Conservation (phyloP, 2,888 invertebrate genomes). For the Drosophila stalkeri region DNA sequence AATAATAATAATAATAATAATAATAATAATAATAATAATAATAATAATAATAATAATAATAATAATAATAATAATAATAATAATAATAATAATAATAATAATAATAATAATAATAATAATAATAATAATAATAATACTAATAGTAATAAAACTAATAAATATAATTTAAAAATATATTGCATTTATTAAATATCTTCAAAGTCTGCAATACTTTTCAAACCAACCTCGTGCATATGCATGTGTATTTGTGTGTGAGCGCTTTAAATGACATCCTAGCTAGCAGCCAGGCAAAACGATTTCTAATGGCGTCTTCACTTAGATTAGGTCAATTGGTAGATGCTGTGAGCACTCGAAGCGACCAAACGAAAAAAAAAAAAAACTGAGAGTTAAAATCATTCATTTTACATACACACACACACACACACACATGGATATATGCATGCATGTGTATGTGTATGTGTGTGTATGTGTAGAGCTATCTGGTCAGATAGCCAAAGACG, state of each 20-base stretch:
- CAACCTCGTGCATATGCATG: not conserved
- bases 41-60: no score
- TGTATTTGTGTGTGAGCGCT: constrained; percentile 10
- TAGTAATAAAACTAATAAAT: no score
- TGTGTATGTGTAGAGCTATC: not conserved
- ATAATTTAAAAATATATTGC: no score
- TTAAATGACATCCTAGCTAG: constrained; percentile 53
- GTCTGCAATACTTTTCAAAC: not conserved
- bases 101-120: no score
- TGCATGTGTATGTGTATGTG: no score
- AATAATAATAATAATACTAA: no score
- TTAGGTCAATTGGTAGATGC: constrained; percentile 75
- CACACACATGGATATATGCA: not conserved
- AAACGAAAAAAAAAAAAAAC: not conserved
- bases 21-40: no score
- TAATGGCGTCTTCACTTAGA: constrained; percentile 73
- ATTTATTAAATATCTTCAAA: not conserved
- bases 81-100: no score
- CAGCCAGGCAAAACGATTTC: constrained; percentile 71
- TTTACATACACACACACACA: constrained; percentile 16
- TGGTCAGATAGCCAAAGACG: constrained; percentile 62
- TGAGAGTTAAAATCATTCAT: constrained; percentile 28
- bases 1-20: no score
- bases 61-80: no score
- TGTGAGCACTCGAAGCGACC: constrained; percentile 53